Conservation (phyloP, 2,888 invertebrate genomes). For the Tuta absoluta region DNA sequence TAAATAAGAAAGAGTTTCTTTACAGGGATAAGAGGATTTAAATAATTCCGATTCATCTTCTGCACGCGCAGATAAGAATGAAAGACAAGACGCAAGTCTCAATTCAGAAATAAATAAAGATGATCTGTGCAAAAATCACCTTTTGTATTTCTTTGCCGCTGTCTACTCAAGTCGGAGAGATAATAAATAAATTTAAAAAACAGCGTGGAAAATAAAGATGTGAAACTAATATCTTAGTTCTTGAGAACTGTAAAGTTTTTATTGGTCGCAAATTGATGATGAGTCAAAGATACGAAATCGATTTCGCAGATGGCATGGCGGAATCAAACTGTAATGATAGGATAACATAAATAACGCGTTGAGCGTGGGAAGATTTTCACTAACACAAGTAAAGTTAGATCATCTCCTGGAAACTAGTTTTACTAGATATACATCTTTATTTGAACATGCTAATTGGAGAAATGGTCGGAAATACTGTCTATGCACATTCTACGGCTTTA, state of each 20-base stretch:
- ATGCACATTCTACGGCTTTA: conserved; percentile 1
- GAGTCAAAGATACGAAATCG: conserved; percentile 28
- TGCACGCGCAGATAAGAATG: background rate
- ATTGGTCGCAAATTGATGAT: conserved; percentile 20
- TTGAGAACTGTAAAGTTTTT: conserved; percentile 20
- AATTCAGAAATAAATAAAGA: conserved; percentile 11
- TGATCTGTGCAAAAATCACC: background rate
- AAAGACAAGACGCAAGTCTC: conserved; percentile 5
- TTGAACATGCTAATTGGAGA: conserved; percentile 16
- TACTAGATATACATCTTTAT: conserved; percentile 7
- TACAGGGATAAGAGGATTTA: background rate
- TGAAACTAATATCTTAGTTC: conserved; percentile 11
- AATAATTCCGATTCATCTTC: conserved; percentile 1
- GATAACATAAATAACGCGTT: conserved; percentile 27
- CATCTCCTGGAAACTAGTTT: background rate
- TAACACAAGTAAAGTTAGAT: background rate
- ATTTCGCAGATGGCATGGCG: conserved; percentile 25
- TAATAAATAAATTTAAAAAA: conserved; percentile 7
- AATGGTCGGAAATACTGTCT: conserved; percentile 8
- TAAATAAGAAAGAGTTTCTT: background rate
- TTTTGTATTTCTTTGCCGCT: conserved; percentile 2
- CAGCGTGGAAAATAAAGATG: background rate
- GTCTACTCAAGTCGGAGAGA: background rate
- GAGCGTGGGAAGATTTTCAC: conserved; percentile 26
- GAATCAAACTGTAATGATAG: conserved; percentile 28